Percentiles rank a stretch among this genome's conserved stretches.
Evolutionary conservation across 1,140 invertebrate species (phyloP).

Genomic region (Brachionus paranguensis): DNA sequence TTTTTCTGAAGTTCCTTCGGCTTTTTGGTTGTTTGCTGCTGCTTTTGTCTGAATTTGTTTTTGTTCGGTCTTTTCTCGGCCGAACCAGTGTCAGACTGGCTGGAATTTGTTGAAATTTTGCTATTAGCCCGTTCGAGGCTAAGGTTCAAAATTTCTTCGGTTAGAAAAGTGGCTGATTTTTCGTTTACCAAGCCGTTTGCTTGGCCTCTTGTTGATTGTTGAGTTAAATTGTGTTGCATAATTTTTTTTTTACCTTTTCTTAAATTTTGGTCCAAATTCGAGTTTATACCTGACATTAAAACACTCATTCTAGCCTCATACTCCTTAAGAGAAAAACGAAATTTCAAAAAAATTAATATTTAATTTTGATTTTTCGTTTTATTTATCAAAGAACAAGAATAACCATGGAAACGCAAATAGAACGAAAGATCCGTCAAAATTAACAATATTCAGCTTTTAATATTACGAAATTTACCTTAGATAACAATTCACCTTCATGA

Average conservation of each 20-base stretch:
- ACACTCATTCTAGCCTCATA: constrained; percentile 27
- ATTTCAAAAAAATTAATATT: constrained; percentile 9
- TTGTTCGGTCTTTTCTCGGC: neutral
- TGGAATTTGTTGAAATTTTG: constrained; percentile 9
- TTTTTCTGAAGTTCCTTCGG: neutral
- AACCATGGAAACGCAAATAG: constrained; percentile 22
- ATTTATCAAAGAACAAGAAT: constrained; percentile 19
- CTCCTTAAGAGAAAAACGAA: neutral
- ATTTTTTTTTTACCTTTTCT: constrained; percentile 15
- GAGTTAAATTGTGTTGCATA: neutral
- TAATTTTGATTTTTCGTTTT: constrained; percentile 15
- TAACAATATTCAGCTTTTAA: neutral
- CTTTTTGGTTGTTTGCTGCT: neutral
- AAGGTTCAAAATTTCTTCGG: constrained; percentile 2
- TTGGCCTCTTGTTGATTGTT: neutral
- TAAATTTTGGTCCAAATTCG: neutral
- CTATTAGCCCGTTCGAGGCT: constrained; percentile 23
- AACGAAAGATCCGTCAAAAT: constrained; percentile 17
- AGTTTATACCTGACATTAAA: constrained; percentile 15
- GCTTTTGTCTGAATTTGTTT: neutral
- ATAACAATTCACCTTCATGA: constrained; percentile 23
- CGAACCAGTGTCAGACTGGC: neutral
- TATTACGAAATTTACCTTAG: neutral
- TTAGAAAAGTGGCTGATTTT: neutral
- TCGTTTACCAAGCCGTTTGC: neutral